Base-by-base conservation (phyloP, 2,888 invertebrate genomes). In the Campoplex capitator region DNA sequence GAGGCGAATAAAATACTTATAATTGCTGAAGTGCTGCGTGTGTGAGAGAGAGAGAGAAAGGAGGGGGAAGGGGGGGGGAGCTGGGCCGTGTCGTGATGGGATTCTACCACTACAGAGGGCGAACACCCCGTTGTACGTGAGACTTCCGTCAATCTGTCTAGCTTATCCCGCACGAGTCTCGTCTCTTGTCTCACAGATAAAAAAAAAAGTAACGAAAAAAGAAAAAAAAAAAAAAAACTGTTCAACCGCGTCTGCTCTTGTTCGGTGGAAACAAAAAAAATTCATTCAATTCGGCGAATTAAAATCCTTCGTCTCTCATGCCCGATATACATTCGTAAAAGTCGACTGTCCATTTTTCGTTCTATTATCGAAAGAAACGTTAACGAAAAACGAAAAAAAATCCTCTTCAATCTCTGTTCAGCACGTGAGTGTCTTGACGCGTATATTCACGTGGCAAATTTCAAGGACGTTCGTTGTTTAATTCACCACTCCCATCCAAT, bases 101-200 rank as follows among this genome's bases (percentile, higher is more conserved):
- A 81, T 42, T 38, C 62, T 56, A 70, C 65, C 56, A 35, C 51
- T 65, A 83, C 48, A 78, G 78, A 75, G 75, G 62, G 42, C 16
- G 62, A 62, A 62, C 75, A 45, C 67, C 67, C 42, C 67, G 67
- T 62, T 62, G 42, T 76, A 82, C 67, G 75, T 67, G 68, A 68
- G 82, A 74, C 75, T 82, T 75, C 38, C 75, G 68, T 68, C 68
- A 82, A 82, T 82, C 82, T 68, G 56, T 82, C 82, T 70, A 76
- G 75, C 75, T 82, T 54, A 82, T 68, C 75, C 35, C 67, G 6
- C 38, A 38, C 67, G 67, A 68, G 67, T 68, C 67, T 68, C 23
- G 67, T 68, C 67, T 68, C 77, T 51, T 54, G 77, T 67, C 54
- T 54, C 28, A 8, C 54, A 67, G 67, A 9, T n/a, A 42, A 68